Evolutionary conservation across 2,113 vertebrate genomes (phyloP), one percentile per base, ranked within the genome.

Genomic region (Accipiter cooperii): DNA sequence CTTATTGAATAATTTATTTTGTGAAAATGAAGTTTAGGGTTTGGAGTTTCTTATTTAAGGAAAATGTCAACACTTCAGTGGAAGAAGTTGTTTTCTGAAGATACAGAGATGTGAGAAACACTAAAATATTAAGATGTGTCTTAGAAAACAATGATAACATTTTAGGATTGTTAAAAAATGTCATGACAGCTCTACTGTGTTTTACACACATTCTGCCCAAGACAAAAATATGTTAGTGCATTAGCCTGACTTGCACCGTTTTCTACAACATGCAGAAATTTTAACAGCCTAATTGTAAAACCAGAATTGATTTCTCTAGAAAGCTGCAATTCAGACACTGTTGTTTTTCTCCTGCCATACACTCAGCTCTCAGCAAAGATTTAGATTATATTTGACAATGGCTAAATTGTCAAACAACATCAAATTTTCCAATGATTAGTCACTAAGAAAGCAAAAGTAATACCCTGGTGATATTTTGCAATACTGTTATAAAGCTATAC

Each of bases 1-100:
- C 49, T 85, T 65, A 84, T 5, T 96, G 90, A 84, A 96, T 95
- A 93, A 96, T 96, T 94, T 91, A 94, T 89, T 71, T 87, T 46
- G 55, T 89, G 84, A 91, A 92, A 94, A 93, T 61, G 44, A 89
- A 87, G 40, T 78, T 97, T 64, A 57, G 47, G 13, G 47, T 65
- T 91, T 84, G 40, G 57, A 66, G 44, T 38, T 90, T 81, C 70
- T 46, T 78, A 38, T 87, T 92, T 89, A 76, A 96, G 69, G 46
- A 92, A 93, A 57, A 79, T 49, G 28, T 60, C 84, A 93, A 81
- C 44, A 91, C 65, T 96, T 93, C 94, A 91, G 63, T 55, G 25
- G 73, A 84, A 80, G 17, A 76, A 55, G 61, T 54, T 75, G 74
- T 83, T 92, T 96, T 92, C 51, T 89, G 76, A 95, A 92, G 78